Base-by-base conservation (phyloP, 92 coral and sea anemone genomes). In the Isaurus tuberculatus region DNA sequence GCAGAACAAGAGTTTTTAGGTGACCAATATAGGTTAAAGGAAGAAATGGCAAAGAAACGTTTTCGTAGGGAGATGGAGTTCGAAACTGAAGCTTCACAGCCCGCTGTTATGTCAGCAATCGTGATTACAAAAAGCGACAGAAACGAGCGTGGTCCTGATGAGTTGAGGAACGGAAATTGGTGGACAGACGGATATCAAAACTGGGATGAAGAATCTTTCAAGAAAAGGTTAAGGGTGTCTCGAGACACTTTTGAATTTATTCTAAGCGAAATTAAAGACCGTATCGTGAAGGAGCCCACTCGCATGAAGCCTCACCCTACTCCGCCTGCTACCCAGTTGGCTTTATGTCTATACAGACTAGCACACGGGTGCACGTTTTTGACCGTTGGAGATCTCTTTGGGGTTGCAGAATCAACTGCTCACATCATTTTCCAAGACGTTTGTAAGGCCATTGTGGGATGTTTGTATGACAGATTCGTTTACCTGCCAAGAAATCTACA, bases 301-400 rank as follows among this genome's bases (percentile, higher is more conserved):
- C 65, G 46, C n/a, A 70, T 88, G 36, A 84, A 83, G 64, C 86
- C 65, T 23, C 20, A 82, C 26, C 79, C 66, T 15, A 82, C 68
- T 1, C 86, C 66, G 14, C 78, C 78, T 61, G 70, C 53, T 13
- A 80, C 85, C 28, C 55, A 48, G 55, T 73, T 87, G 14, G 90
- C 71, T 30, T 30, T 88, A 20, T 82, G 75, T 32, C 83, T 82
- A 14, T 87, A 86, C 31, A 42, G 82, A 65, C 72, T 71, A 20
- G 78, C 79, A 16, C 68, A 86, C 37, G 87, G 83, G 19, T n/a
- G n/a, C n/a, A 30, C 86, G 15, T 81, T 48, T 71, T 30, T 73
- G 60, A 81, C 90, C 7, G 90, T 81, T 3, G 87, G 87, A 55
- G 83, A 87, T 64, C 84, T 87, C 44, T 87, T 87, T 81, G 90